A percentile compares a stretch with the other conserved stretches of the same genome.
Conservation (phyloP, 2,888 invertebrate species). For the Gymnosoma rotundatum region DNA sequence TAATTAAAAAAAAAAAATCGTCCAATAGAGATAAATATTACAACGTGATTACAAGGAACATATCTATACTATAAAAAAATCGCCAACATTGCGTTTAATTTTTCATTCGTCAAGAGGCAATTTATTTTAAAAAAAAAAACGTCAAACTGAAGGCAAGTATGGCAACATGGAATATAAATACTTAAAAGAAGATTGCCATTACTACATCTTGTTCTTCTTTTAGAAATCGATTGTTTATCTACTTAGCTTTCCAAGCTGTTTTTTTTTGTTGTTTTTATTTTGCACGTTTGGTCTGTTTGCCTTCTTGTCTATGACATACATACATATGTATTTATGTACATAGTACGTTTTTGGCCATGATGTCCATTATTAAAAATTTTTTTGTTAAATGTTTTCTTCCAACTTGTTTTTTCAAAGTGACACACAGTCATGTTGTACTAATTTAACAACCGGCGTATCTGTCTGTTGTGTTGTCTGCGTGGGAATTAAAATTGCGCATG, state of each 20-base stretch:
- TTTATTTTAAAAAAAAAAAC: background rate
- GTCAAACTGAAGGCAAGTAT: background rate
- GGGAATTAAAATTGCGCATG: conserved; percentile 67
- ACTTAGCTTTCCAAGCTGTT: background rate
- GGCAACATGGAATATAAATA: background rate
- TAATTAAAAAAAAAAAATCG: too few relatives aligned
- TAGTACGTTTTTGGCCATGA: conserved; percentile 58
- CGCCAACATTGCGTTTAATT: too few relatives aligned
- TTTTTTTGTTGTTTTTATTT: background rate
- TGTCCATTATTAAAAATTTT: conserved; percentile 59
- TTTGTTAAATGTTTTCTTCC: conserved; percentile 20
- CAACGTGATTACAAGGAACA: too few relatives aligned
- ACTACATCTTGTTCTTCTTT: conserved; percentile 7
- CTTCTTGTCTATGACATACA: conserved; percentile 33
- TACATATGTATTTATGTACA: too few relatives aligned
- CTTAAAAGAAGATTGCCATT: conserved; percentile 5
- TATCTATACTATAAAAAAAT: too few relatives aligned
- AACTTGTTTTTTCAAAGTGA: conserved; percentile 38
- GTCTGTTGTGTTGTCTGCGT: conserved; percentile 46
- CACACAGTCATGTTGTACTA: conserved; percentile 62
- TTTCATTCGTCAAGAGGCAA: too few relatives aligned
- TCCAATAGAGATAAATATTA: too few relatives aligned
- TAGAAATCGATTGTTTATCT: conserved; percentile 31
- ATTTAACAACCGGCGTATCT: conserved; percentile 52
- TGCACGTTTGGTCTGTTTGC: background rate